Evolutionary conservation across 2,113 vertebrate genomes (phyloP), one percentile per base, ranked within the genome.

Genomic region (Paraplagusia blochii): DNA sequence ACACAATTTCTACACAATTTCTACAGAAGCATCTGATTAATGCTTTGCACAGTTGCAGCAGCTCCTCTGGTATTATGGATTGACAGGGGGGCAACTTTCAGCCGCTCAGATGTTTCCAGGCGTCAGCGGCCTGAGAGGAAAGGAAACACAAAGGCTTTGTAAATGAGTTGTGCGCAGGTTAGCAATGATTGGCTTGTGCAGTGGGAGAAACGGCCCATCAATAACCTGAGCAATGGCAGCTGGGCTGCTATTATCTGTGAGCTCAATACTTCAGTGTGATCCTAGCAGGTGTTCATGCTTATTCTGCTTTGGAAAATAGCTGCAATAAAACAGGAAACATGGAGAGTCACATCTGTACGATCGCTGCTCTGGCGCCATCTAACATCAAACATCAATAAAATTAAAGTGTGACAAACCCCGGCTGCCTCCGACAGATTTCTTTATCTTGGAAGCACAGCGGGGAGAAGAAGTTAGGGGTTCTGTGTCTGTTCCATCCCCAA

Each of bases 161-260:
- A 53, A 72, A 72, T 65, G 69, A 56, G 52, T 15, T 42, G 8
- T 65, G 64, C 56, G 50, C 47, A 72, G 19, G 43, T 69, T 53
- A 48, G 52, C 56, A 64, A 44, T 69, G 64, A 60, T 61, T 64
- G 69, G 46, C 74, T 44, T 54, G 64, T 53, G 64, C 69, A 57
- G 60, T 43, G 52, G 39, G 38, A 49, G 46, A 13, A 48, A 58
- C 55, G 57, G 56, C 46, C 44, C 69, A 72, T 72, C 69, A 72
- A 68, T 77, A 68, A 72, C 56, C 54, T 7, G 34, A 9, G 55
- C 50, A 7, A 68, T 35, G 58, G 59, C 68, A 64, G 52, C 60
- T 57, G 74, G 46, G 33, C 51, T 17, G 43, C 14, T 55, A 56
- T 49, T 53, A 68, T 68, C 55, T 56, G 35, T 47, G 50, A 63